phyloP scores from a whole-genome alignment of 2,113 vertebrate genomes.

The Casuarius casuarius region DNA sequence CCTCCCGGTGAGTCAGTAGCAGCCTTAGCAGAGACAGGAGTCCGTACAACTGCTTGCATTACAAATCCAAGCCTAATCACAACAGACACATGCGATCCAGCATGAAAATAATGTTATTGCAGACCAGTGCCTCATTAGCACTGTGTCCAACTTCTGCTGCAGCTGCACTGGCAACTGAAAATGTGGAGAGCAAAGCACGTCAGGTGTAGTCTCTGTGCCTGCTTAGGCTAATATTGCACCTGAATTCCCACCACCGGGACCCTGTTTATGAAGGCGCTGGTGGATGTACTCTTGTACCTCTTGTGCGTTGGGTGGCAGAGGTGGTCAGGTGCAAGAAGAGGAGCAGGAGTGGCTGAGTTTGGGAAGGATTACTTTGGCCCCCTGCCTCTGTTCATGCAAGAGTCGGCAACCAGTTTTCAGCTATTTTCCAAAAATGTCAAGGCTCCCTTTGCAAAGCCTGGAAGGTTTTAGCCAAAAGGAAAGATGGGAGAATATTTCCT shows the following conservation, averaged over 20 bases:
- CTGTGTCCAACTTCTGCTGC: neutral
- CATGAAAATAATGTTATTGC: neutral
- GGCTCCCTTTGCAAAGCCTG: neutral
- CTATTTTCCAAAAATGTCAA: neutral
- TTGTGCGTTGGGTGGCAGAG: neutral
- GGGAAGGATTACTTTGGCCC: neutral
- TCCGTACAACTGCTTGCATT: accelerated
- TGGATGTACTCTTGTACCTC: neutral
- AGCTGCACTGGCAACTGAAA: neutral
- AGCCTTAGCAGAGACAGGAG: neutral
- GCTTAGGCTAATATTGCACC: neutral
- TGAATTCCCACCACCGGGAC: neutral
- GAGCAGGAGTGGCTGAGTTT: neutral
- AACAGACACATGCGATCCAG: accelerated
- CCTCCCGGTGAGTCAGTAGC: neutral
- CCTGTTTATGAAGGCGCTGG: neutral
- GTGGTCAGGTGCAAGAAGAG: neutral
- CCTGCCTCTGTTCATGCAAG: neutral
- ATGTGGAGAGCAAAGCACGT: no score
- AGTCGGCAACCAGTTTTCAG: neutral
- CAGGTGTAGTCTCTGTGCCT: neutral
- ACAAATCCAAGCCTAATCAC: neutral
- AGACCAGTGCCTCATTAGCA: accelerated
- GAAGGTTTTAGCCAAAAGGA: neutral
- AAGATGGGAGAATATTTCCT: neutral